phyloP scores from a whole-genome alignment of 2,888 invertebrate species.

The Coecobrya sp. region DNA sequence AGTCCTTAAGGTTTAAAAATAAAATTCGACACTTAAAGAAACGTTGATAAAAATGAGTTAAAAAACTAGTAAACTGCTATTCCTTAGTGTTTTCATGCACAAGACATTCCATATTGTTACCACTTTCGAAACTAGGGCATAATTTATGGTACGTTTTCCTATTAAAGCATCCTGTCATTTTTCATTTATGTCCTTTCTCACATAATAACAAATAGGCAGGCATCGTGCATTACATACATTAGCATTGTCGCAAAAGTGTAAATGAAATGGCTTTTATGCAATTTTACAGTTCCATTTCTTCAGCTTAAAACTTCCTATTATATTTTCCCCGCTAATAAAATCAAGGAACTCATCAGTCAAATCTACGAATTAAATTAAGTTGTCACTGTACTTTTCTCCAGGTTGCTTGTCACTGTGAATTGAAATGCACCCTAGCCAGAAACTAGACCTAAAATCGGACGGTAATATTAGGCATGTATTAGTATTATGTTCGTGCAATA shows the following conservation, averaged over 20 bases:
- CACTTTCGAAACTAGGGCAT: not conserved
- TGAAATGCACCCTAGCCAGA: not conserved
- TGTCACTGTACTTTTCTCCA: constrained; percentile 54
- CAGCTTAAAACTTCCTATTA: constrained; percentile 4
- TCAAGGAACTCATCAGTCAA: constrained; percentile 69
- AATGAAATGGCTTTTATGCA: not conserved
- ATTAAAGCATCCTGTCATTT: not conserved
- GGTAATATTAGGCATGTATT: not conserved
- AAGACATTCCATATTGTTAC: not conserved
- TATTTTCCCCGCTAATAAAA: constrained; percentile 26
- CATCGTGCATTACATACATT: constrained; percentile 15
- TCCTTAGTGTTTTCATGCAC: no score
- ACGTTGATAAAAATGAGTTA: no score
- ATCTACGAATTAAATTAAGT: constrained; percentile 70
- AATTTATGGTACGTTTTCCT: not conserved
- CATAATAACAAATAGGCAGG: not conserved
- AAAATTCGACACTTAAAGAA: no score
- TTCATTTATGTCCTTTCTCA: not conserved
- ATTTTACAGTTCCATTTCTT: not conserved
- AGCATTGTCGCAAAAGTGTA: not conserved
- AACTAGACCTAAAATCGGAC: no score
- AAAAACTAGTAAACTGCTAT: no score
- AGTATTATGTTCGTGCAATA: not conserved
- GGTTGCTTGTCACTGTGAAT: constrained; percentile 9
- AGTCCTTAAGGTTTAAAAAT: no score